A percentile compares a stretch with the other conserved stretches of the same genome.
These are phyloP conservation scores for Catocala sponsa DNA, from an alignment of 2,888 invertebrate genomes.

Conservation along the genomic window DNA sequence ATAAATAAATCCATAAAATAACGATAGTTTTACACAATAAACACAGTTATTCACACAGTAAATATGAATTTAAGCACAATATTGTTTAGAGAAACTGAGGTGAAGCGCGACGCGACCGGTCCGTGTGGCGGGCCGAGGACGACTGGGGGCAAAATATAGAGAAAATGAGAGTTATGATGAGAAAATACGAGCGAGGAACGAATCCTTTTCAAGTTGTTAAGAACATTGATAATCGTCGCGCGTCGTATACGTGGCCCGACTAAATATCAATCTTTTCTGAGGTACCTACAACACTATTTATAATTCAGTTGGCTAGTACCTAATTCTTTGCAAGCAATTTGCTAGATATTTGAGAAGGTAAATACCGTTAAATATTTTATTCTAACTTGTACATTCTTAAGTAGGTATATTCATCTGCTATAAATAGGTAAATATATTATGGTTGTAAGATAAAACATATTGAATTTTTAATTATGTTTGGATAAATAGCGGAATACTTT, in stretches of 20 bases:
- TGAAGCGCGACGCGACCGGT: slow-evolving; percentile 18
- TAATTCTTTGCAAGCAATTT: too few species aligned
- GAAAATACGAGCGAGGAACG: slow-evolving; percentile 31
- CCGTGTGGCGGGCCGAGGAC: slow-evolving; percentile 26
- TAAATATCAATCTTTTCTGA: slow-evolving; percentile 22
- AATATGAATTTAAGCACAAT: slow-evolving; percentile 40
- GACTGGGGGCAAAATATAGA: slow-evolving; percentile 35
- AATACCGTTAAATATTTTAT: too few species aligned
- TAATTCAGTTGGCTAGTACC: too few species aligned
- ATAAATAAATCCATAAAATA: slow-evolving; percentile 36
- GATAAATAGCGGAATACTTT: too few species aligned
- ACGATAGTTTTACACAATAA: slow-evolving; percentile 31
- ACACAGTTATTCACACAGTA: slow-evolving; percentile 45
- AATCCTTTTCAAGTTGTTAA: slow-evolving; percentile 29
- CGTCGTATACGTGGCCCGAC: slow-evolving; percentile 15
- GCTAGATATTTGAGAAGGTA: neutral
- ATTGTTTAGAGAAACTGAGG: slow-evolving; percentile 26
- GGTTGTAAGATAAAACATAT: too few species aligned
- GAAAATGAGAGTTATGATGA: slow-evolving; percentile 28
- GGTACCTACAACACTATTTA: too few species aligned
- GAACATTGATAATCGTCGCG: slow-evolving; percentile 17
- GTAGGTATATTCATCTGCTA: too few species aligned
- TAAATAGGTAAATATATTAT: too few species aligned
- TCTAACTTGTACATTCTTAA: too few species aligned
- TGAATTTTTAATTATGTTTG: too few species aligned